phyloP scores from a whole-genome alignment of 2,797 vertebrate genomes.

The Vespertilio murinus region DNA sequence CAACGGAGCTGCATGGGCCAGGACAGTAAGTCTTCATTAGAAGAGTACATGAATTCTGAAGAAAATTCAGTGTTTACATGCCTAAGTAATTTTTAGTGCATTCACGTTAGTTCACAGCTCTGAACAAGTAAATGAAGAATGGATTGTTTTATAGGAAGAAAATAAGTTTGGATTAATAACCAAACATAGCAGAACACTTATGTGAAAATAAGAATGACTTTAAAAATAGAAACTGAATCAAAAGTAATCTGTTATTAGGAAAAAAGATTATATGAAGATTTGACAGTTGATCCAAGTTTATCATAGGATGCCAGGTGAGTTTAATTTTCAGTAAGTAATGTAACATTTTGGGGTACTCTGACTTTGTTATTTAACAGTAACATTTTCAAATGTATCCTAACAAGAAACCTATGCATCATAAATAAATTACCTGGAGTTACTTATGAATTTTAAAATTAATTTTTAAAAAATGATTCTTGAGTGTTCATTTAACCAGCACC shows the following conservation, averaged over 20 bases:
- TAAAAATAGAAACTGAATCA: neutral
- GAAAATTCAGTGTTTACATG: neutral
- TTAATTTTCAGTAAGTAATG: neutral
- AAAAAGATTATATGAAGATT: neutral
- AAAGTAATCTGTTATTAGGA: neutral
- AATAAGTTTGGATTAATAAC: neutral
- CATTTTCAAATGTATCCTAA: neutral
- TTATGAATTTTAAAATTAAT: conserved; percentile 15
- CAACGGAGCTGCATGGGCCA: neutral
- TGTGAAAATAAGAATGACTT: neutral
- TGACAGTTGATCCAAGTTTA: neutral
- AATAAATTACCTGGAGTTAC: neutral
- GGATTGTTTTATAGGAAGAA: neutral
- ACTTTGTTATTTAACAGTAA: neutral
- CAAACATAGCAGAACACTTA: neutral
- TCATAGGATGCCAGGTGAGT: neutral
- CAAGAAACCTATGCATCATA: neutral
- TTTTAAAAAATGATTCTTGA: neutral
- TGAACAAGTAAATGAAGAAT: neutral
- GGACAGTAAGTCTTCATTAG: neutral
- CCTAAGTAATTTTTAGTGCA: neutral
- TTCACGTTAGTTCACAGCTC: neutral
- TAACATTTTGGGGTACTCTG: neutral
- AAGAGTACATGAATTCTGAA: neutral
- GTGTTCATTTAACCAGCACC: neutral